Conservation (phyloP, 2,113 vertebrate species). For the Macroglossus sobrinus region DNA sequence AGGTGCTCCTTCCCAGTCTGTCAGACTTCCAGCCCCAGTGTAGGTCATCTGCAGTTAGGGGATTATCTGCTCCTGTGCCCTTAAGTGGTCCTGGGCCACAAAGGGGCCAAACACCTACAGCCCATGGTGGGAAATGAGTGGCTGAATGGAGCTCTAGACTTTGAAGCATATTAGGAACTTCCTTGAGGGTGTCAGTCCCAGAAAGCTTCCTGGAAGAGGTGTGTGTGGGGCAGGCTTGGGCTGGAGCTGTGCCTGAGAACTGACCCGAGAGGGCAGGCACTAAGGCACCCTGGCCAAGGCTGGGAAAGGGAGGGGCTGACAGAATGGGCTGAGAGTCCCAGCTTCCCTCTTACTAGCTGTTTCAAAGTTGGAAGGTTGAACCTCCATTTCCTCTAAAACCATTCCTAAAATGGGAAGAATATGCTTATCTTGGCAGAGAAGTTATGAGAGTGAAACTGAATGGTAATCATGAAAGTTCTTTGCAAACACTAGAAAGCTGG, state of each 20-base stretch:
- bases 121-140: background rate
- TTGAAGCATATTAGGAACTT: background rate
- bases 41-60: background rate
- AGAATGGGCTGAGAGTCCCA: background rate
- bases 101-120: background rate
- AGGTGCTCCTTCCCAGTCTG: background rate
- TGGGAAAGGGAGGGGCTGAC: background rate
- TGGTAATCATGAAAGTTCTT: background rate
- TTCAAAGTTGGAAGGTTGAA: background rate
- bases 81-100: background rate
- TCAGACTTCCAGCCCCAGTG: background rate
- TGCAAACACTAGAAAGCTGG: background rate
- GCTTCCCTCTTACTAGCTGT: background rate
- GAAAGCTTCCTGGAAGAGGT: constrained; percentile 22
- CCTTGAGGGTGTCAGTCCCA: background rate
- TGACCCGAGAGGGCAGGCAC: background rate
- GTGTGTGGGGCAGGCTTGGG: background rate
- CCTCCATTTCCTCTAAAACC: background rate
- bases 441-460: background rate
- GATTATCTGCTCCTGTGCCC: background rate
- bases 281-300: background rate
- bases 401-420: background rate
- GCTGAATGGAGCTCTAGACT: background rate
- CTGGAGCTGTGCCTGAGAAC: background rate
- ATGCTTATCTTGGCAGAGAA: background rate